phyloP scores from a whole-genome alignment of 2,888 invertebrate genomes.

The Pristionchus mayeri region DNA sequence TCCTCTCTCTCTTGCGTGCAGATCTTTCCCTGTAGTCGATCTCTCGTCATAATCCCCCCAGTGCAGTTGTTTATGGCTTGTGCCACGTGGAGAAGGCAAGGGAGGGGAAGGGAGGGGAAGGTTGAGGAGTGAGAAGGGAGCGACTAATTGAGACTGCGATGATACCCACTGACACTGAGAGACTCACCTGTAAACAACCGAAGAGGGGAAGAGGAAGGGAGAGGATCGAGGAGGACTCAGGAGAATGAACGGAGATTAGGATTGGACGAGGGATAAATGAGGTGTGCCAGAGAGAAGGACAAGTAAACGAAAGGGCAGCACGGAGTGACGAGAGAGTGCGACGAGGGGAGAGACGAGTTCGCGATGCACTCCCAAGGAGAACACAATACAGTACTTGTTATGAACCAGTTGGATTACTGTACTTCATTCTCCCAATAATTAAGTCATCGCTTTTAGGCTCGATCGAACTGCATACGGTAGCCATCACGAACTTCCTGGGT shows the following conservation, averaged over 20 bases:
- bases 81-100: too few species aligned
- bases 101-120: too few species aligned
- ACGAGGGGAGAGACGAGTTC: neutral
- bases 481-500: conserved; percentile 70
- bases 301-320: conserved; percentile 39
- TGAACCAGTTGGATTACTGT: neutral
- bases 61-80: neutral
- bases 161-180: neutral
- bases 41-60: conserved; percentile 1
- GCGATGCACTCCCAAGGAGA: neutral
- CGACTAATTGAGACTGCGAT: neutral
- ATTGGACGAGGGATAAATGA: neutral
- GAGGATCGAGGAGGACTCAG: too few species aligned
- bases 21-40: neutral
- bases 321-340: neutral
- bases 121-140: neutral
- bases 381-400: neutral
- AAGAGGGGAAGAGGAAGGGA: neutral
- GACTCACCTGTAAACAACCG: neutral
- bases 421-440: too few species aligned
- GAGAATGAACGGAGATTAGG: too few species aligned
- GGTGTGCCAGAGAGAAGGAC: neutral
- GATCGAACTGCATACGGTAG: conserved; percentile 65
- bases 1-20: neutral
- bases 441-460: neutral